These are phyloP conservation scores for Oreohelix idahoensis DNA, from an alignment of 1,140 invertebrate species.

Conservation along the genomic window DNA sequence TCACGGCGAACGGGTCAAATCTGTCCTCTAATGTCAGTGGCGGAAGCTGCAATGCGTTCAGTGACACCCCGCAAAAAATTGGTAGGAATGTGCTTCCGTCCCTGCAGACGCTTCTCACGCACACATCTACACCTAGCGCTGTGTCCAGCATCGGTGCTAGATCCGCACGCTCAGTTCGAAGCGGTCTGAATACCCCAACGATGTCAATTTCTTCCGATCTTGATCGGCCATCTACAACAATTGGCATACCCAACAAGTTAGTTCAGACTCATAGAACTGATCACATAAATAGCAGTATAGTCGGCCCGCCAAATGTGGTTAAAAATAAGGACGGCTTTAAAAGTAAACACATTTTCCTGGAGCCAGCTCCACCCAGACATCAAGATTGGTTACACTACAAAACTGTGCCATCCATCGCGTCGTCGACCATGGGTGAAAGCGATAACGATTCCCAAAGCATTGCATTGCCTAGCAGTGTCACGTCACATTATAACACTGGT, in stretches of 20 bases:
- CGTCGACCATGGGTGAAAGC: slow-evolving; percentile 46
- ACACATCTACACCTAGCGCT: slow-evolving; percentile 70
- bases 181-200: slow-evolving; percentile 53
- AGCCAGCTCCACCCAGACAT: slow-evolving; percentile 58
- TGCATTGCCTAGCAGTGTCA: slow-evolving; percentile 44
- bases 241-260: neutral
- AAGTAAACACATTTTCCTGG: slow-evolving; percentile 58
- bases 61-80: neutral
- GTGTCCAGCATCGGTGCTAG: slow-evolving; percentile 62
- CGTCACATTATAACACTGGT: slow-evolving; percentile 48
- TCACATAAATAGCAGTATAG: slow-evolving; percentile 46
- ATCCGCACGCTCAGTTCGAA: slow-evolving; percentile 43
- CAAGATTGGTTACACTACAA: slow-evolving; percentile 63
- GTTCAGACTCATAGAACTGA: slow-evolving; percentile 36
- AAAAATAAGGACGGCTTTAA: slow-evolving; percentile 39
- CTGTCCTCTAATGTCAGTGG: neutral
- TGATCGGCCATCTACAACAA: slow-evolving; percentile 18
- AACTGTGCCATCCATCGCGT: slow-evolving; percentile 51
- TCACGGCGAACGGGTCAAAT: neutral
- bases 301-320: slow-evolving; percentile 24
- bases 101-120: slow-evolving; percentile 52
- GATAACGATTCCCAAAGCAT: slow-evolving; percentile 49
- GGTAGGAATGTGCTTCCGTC: slow-evolving; percentile 43
- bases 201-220: slow-evolving; percentile 43
- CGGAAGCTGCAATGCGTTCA: neutral